phyloP scores from a whole-genome alignment of 1,140 invertebrate genomes.

The Drosophila serrata region DNA sequence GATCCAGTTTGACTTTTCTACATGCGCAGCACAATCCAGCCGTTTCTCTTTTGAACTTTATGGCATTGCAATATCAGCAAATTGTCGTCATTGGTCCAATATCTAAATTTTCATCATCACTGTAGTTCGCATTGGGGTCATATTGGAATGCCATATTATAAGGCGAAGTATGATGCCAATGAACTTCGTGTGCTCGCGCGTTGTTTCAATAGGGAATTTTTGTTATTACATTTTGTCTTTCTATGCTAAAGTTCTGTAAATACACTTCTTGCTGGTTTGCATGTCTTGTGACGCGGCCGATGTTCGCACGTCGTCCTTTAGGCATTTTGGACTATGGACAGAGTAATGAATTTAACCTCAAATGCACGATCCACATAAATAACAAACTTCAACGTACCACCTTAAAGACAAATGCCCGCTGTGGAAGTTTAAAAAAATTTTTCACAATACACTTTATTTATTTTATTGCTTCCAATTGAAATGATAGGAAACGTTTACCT shows the following conservation, averaged over 20 bases:
- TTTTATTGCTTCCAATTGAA: too few species aligned
- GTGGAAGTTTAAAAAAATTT: too few species aligned
- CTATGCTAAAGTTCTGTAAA: conserved; percentile 13
- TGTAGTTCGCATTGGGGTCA: conserved; percentile 21
- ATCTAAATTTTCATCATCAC: too few species aligned
- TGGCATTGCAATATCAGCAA: conserved; percentile 41
- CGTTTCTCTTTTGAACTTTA: too few species aligned
- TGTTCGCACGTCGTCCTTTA: not conserved
- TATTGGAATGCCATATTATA: conserved; percentile 22
- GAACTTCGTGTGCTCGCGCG: conserved; percentile 6
- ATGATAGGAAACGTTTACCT: too few species aligned
- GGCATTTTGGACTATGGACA: not conserved
- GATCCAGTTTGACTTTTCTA: too few species aligned
- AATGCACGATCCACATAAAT: not conserved
- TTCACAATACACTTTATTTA: too few species aligned
- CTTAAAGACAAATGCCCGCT: not conserved
- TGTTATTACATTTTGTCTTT: not conserved
- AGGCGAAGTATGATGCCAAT: conserved; percentile 3
- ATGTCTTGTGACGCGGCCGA: not conserved
- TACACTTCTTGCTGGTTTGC: conserved; percentile 7
- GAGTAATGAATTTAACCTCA: not conserved
- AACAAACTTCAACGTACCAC: not conserved
- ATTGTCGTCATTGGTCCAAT: too few species aligned
- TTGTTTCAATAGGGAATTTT: too few species aligned
- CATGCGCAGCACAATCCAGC: too few species aligned